These are phyloP conservation scores for Oligia strigilis DNA, from an alignment of 2,888 invertebrate genomes.

Conservation along the genomic window DNA sequence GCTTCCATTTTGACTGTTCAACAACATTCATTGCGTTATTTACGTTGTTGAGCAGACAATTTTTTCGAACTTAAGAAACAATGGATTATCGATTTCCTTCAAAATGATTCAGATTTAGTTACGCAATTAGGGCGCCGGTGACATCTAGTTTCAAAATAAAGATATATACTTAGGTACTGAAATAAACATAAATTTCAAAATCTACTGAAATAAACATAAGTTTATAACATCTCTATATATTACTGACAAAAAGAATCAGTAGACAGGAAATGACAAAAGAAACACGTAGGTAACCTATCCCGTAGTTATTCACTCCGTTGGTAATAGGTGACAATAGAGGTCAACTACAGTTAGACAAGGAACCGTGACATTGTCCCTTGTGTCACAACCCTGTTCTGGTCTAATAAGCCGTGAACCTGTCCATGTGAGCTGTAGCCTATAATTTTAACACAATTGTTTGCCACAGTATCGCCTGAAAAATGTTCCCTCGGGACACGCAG, in stretches of 20 bases:
- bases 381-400: slow-evolving; percentile 30
- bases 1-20: too few species aligned
- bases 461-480: background rate
- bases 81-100: too few species aligned
- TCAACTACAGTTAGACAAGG: slow-evolving; percentile 19
- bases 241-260: background rate
- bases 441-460: background rate
- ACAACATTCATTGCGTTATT: too few species aligned
- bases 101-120: too few species aligned
- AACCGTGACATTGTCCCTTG: slow-evolving; percentile 49
- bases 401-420: slow-evolving; percentile 24
- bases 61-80: too few species aligned
- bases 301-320: background rate
- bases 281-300: background rate
- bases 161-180: too few species aligned
- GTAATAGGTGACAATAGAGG: slow-evolving; percentile 21
- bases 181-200: too few species aligned
- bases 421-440: background rate
- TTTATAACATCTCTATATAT: background rate
- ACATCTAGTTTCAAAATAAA: too few species aligned
- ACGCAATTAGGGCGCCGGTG: too few species aligned
- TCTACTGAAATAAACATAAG: too few species aligned
- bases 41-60: too few species aligned
- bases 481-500: background rate
- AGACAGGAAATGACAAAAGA: background rate